Base-by-base conservation (phyloP, 2,797 vertebrate genomes). In the Acestrorhynchus altus region DNA sequence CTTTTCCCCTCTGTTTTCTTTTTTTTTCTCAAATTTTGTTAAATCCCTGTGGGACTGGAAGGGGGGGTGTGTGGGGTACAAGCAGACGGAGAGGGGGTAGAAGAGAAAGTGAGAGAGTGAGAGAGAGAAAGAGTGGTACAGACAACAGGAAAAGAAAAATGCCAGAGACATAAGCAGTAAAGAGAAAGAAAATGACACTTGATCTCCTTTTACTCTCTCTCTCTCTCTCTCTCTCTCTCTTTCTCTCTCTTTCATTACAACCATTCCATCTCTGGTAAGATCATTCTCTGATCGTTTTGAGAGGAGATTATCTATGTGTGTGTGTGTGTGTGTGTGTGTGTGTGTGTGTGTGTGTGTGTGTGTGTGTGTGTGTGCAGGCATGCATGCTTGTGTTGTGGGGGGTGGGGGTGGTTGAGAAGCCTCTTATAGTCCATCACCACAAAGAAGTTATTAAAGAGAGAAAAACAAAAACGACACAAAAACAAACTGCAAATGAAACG, bases 31-130 rank as follows among this genome's bases (percentile, higher is more conserved):
- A 83, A 71, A 83, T 60, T 26, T 54, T 54, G 47, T 80, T 76
- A 87, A 87, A 85, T 84, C 87, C 81, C 83, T 15, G 11, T 63
- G 79, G 86, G 83, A 80, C 47, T 28, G 15, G 20, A n/a, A n/a
- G n/a, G n/a, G n/a, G n/a, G n/a, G n/a, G n/a, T n/a, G n/a, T n/a
- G n/a, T n/a, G n/a, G n/a, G n/a, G n/a, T n/a, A n/a, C n/a, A n/a
- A n/a, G 67, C 22, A 57, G 61, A 82, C 73, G 69, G 42, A 77
- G 71, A 75, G 35, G 42, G 9, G 16, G 26, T 13, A 22, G 12
- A 22, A 56, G 22, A 56, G 9, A 56, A 1, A 26, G 22, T 13
- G 24, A 18, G 12, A 13, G 54, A 18, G 24, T 5, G 24, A 56
- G 16, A 26, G 24, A 26, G 24, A 56, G 24, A 12, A 1, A 24